phyloP scores from a whole-genome alignment of 2,888 invertebrate genomes.

The Morpho achilles region DNA sequence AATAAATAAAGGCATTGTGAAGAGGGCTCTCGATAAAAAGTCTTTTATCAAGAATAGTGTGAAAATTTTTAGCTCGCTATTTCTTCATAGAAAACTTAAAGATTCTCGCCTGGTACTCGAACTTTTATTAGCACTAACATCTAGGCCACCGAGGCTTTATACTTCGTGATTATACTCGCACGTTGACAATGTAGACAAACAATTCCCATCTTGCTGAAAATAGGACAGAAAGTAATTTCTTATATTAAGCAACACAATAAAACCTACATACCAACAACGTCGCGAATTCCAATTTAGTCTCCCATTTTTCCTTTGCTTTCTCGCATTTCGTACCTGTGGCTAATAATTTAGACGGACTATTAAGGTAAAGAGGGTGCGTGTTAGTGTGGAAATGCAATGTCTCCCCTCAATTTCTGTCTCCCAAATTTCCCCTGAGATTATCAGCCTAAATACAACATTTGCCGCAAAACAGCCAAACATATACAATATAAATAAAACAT shows the following conservation, averaged over 20 bases:
- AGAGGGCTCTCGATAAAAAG: no score
- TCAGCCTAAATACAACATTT: slow-evolving; percentile 40
- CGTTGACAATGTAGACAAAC: slow-evolving; percentile 19
- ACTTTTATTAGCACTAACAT: no score
- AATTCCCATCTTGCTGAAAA: slow-evolving; percentile 7
- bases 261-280: slow-evolving; percentile 8
- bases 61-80: no score
- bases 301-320: slow-evolving; percentile 50
- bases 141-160: background rate
- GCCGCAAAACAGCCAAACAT: slow-evolving; percentile 21
- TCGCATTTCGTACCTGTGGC: slow-evolving; percentile 42
- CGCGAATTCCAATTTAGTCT: slow-evolving; percentile 51
- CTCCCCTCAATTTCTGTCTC: slow-evolving; percentile 43
- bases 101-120: no score
- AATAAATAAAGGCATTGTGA: no score
- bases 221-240: slow-evolving; percentile 9
- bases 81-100: no score
- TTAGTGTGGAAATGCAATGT: slow-evolving; percentile 71
- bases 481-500: background rate
- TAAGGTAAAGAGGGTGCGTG: slow-evolving; percentile 67
- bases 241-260: slow-evolving; percentile 11
- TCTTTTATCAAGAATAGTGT: no score
- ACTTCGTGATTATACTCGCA: background rate
- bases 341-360: slow-evolving; percentile 55
- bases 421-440: slow-evolving; percentile 67